Base-by-base conservation (phyloP, 2,113 vertebrate genomes). In the Beaufortia kweichowensis region DNA sequence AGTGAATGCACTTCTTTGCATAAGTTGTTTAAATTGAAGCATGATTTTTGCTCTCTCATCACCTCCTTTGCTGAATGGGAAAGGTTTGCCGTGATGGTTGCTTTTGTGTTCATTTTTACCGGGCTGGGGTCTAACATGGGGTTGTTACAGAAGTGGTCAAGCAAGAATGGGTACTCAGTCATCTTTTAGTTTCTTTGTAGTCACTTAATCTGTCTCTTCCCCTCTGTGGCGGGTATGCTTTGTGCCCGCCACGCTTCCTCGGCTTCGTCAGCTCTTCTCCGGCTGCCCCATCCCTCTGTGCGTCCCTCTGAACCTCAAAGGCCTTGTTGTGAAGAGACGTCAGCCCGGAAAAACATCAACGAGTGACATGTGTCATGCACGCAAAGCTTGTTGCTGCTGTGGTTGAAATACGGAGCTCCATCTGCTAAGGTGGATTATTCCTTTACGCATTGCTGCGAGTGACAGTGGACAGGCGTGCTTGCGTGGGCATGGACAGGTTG, bases 281-380 rank as follows among this genome's bases (percentile, higher is more conserved):
- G 35, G 66, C 28, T 83, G 68, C 75, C 46, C 77, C 83, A 75
- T 85, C 75, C 59, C 55, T 91, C 90, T 90, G 88, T 89, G 86
- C 83, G 78, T 82, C 69, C 19, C 62, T 66, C 69, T 41, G 80
- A 61, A 84, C 79, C 76, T 66, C 80, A 86, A 88, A 84, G 76
- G 75, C 80, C 80, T 80, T 76, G 85, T 85, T 85, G 84, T 81
- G 84, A 89, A 87, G 84, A 80, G 84, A 84, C 86, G 87, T 89
- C 89, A 87, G 78, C 83, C 66, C 53, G 66, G 83, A 87, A 79
- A 88, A 90, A 88, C 85, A 88, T 87, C 85, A 86, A 83, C 89
- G 86, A 89, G 85, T 88, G 91, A 91, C 90, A 87, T 87, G 85
- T 88, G 89, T 90, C 89, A 90, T 88, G 89, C 87, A 85, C 28